phyloP scores from a whole-genome alignment of 1,140 invertebrate genomes.

The Zaprionus camerounensis region DNA sequence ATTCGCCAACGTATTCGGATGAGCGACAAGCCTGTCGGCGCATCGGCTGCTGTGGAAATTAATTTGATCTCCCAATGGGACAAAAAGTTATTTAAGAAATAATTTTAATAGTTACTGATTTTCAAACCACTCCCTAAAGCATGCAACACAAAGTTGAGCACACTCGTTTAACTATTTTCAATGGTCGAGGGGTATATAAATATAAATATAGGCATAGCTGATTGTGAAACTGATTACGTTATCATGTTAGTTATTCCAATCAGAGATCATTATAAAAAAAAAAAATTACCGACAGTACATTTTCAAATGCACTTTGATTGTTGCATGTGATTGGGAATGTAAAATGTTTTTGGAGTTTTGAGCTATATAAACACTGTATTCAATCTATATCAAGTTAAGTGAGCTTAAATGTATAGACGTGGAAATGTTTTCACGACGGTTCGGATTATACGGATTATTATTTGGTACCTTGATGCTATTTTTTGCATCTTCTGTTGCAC shows the following conservation, averaged over 20 bases:
- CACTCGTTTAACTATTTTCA: no score
- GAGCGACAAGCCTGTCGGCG: no score
- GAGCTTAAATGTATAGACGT: neutral
- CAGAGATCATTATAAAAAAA: neutral
- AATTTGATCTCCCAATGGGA: no score
- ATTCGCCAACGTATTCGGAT: no score
- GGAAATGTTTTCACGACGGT: neutral
- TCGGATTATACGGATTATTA: neutral
- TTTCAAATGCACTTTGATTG: neutral
- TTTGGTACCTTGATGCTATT: neutral
- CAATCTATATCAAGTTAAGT: neutral
- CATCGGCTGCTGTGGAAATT: no score
- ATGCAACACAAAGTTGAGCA: no score
- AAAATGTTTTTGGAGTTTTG: neutral
- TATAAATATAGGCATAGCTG: neutral
- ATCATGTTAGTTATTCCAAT: neutral
- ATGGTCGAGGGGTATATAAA: no score
- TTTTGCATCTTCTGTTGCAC: neutral
- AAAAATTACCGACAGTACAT: neutral
- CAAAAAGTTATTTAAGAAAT: no score
- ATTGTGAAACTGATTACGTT: neutral
- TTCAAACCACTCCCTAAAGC: no score
- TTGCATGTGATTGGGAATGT: neutral
- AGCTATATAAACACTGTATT: neutral
- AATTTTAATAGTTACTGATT: no score